Conservation (phyloP, 2,113 vertebrate genomes). For the Equus przewalskii region DNA sequence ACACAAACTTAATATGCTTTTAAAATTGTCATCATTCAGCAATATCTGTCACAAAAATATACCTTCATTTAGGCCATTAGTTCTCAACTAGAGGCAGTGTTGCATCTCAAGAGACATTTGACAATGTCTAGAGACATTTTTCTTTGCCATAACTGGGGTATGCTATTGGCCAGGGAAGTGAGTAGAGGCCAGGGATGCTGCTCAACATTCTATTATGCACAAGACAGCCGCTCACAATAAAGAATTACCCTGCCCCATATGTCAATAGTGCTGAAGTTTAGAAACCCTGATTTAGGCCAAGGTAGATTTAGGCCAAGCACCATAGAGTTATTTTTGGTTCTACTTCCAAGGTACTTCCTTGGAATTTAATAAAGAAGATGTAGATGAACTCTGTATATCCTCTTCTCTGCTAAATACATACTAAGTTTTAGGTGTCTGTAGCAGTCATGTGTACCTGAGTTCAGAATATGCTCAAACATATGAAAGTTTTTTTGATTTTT, state of each 20-base stretch:
- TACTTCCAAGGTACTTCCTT: not conserved
- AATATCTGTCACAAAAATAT: not conserved
- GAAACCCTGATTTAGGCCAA: not conserved
- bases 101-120: not conserved
- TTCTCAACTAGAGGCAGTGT: not conserved
- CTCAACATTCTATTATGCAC: not conserved
- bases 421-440: not conserved
- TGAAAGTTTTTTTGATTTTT: not conserved
- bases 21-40: not conserved
- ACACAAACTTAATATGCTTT: conserved; percentile 56
- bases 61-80: not conserved
- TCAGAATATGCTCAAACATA: not conserved
- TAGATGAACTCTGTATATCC: not conserved
- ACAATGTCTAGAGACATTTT: not conserved
- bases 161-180: not conserved
- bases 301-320: not conserved
- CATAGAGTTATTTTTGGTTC: not conserved
- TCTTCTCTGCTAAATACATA: not conserved
- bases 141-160: not conserved
- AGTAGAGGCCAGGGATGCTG: not conserved
- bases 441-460: not conserved
- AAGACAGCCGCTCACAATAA: not conserved
- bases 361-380: not conserved
- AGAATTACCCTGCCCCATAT: not conserved
- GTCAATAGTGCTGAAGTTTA: not conserved